Evolutionary conservation across 2,888 invertebrate genomes (phyloP).

Genomic region (Erynnis tages): DNA sequence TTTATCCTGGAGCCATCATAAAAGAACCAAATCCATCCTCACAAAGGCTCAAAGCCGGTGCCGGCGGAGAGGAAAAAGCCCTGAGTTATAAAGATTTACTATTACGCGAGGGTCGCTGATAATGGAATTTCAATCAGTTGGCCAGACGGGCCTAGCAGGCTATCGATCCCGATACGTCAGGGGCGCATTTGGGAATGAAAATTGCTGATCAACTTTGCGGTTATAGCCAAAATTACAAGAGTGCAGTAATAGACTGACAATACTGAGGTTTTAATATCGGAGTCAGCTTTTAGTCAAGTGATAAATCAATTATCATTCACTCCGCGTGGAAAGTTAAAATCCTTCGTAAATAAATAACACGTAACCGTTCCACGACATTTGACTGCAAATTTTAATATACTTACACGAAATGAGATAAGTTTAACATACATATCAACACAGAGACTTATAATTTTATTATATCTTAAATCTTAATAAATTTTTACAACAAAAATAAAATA

Average conservation of each 20-base stretch:
- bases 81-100: constrained; percentile 69
- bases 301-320: no score
- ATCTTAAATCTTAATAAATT: no score
- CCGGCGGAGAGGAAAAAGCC: constrained; percentile 60
- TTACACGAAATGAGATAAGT: no score
- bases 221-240: neutral
- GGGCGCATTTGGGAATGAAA: constrained; percentile 19
- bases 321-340: no score
- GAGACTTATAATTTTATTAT: no score
- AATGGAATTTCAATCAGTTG: constrained; percentile 78
- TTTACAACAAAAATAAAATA: no score
- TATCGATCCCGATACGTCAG: constrained; percentile 12
- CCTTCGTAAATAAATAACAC: no score
- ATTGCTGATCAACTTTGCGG: constrained; percentile 4
- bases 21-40: constrained; percentile 56
- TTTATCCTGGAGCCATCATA: constrained; percentile 46
- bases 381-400: no score
- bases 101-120: constrained; percentile 65
- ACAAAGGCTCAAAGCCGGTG: constrained; percentile 55
- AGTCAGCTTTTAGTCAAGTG: neutral
- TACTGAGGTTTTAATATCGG: neutral
- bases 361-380: no score
- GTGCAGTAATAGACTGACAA: no score
- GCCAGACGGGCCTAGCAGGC: constrained; percentile 28
- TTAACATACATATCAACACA: no score